phyloP scores from a whole-genome alignment of 2,113 vertebrate species.

The Dipodomys merriami region DNA sequence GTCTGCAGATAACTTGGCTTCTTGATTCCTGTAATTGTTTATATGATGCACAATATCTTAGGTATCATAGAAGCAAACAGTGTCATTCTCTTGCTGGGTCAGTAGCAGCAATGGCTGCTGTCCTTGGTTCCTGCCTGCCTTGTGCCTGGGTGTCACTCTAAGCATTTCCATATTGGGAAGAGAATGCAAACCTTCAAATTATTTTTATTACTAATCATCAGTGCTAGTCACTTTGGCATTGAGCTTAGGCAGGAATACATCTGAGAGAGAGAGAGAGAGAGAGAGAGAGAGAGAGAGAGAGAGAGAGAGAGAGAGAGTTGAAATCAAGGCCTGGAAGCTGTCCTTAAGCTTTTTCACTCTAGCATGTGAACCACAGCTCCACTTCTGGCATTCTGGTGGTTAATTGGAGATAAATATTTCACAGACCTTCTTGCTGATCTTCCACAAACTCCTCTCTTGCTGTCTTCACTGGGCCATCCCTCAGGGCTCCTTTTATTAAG shows the following conservation, averaged over 20 bases:
- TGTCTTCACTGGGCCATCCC: not conserved
- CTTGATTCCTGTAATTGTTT: not conserved
- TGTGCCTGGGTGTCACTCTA: not conserved
- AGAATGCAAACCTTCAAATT: not conserved
- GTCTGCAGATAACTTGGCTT: not conserved
- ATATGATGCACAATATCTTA: not conserved
- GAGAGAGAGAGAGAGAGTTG: not conserved
- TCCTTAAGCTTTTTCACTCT: no score
- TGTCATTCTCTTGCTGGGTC: not conserved
- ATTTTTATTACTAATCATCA: not conserved
- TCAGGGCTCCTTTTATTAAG: not conserved
- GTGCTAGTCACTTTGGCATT: not conserved
- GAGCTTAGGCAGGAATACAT: not conserved
- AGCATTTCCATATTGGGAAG: not conserved
- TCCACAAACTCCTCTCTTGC: not conserved
- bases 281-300: not conserved
- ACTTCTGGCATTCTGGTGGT: no score
- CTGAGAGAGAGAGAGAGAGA: constrained; percentile 18
- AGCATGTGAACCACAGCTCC: no score
- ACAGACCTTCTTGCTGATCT: not conserved
- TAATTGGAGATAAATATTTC: no score
- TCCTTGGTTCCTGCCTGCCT: not conserved
- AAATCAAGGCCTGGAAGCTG: no score
- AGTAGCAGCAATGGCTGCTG: not conserved
- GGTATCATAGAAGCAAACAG: not conserved